A percentile compares a stretch with the other conserved stretches of the same genome.
phyloP scores from a whole-genome alignment of 2,888 invertebrate genomes.

The Uropetala carovei region DNA sequence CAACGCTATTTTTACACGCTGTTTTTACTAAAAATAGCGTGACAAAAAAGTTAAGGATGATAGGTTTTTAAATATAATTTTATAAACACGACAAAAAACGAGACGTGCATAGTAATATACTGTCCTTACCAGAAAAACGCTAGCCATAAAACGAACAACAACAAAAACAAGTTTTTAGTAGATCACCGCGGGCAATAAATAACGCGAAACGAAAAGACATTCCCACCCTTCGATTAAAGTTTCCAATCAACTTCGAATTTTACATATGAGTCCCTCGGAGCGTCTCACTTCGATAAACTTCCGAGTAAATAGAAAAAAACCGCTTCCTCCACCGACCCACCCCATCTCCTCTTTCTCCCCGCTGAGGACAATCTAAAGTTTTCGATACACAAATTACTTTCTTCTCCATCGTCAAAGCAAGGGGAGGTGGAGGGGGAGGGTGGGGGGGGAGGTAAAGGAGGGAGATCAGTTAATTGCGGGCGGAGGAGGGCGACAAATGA shows the following conservation, averaged over 20 bases:
- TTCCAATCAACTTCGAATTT: constrained; percentile 34
- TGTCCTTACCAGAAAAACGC: no score
- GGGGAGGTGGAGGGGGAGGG: background rate
- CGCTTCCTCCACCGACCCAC: no score
- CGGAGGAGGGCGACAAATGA: constrained; percentile 51
- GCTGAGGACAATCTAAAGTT: constrained; percentile 54
- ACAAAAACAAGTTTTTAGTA: no score
- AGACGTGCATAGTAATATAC: no score
- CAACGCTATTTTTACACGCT: no score
- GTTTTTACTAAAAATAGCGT: no score
- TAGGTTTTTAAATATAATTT: no score
- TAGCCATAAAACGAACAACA: no score
- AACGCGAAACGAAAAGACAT: background rate
- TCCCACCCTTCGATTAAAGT: constrained; percentile 33
- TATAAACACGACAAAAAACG: no score
- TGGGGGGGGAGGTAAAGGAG: background rate
- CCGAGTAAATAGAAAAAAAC: background rate
- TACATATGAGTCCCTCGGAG: constrained; percentile 21
- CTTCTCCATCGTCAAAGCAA: constrained; percentile 18
- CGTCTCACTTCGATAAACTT: constrained; percentile 22
- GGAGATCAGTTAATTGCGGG: background rate
- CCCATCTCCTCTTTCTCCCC: constrained; percentile 34
- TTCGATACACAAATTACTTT: constrained; percentile 64
- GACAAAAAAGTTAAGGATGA: no score
- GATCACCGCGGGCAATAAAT: no score